A percentile compares a stretch with the other conserved stretches of the same genome.
Conservation (phyloP, 2,113 vertebrate genomes). For the Tachysurus fulvidraco region DNA sequence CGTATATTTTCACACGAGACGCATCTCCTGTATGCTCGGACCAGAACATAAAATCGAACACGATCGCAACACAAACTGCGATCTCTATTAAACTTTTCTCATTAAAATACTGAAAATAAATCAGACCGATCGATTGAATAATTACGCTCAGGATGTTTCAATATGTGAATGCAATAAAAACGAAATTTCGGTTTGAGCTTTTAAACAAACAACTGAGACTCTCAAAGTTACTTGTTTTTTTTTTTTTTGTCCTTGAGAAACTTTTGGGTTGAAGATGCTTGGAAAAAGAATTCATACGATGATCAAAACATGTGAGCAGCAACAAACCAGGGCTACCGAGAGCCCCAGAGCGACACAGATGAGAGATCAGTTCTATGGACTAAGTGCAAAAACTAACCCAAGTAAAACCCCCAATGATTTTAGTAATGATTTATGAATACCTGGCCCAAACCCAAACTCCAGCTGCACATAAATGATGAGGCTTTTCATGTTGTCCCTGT, state of each 20-base stretch:
- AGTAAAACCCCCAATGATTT: neutral
- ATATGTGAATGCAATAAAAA: neutral
- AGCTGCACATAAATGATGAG: neutral
- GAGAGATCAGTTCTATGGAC: neutral
- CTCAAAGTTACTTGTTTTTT: neutral
- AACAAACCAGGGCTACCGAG: neutral
- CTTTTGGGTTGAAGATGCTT: neutral
- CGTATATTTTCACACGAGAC: neutral
- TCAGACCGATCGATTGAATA: neutral
- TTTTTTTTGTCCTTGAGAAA: neutral
- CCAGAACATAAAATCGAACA: neutral
- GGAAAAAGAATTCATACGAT: no score
- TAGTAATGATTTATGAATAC: neutral
- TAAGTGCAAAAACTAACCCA: neutral
- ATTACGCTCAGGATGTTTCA: neutral
- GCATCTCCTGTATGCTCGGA: neutral
- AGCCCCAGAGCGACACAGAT: neutral
- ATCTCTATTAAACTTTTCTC: no score
- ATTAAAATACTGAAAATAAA: no score
- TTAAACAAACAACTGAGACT: neutral
- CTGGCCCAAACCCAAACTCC: neutral
- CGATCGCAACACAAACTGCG: no score
- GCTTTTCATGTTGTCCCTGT: neutral
- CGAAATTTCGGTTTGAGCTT: neutral
- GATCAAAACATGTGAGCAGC: no score